Evolutionary conservation across 2,113 vertebrate genomes (phyloP), one percentile per base, ranked within the genome.

Genomic region (Solea solea): DNA sequence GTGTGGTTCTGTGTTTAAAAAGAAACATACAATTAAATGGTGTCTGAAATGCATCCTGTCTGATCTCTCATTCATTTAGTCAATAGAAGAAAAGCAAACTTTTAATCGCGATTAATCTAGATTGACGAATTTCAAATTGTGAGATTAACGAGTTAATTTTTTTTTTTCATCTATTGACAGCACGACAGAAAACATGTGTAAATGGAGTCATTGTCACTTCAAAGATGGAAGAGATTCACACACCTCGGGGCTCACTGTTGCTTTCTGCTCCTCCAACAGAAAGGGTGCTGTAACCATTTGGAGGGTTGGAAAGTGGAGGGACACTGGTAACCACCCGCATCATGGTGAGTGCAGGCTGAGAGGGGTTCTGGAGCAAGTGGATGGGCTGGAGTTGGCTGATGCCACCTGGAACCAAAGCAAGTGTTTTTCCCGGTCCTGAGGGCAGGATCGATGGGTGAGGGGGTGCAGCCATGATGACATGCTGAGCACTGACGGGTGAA

Each of bases 391-490:
- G 92, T 0, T 95, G 77, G 25, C 95, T 90, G 74, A 94, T 93
- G 88, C 80, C 95, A 0, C 96, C 93, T 0, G 97, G 95, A 92
- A 98, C 91, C 79, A 98, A 95, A 8, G 96, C 91, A 0, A 98
- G 88, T 0, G 96, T 94, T 65, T 99, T 98, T 65, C 95, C 94
- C 51, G 94, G 78, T 51, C 95, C 85, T 3, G 84, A 70, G 67
- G 87, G 51, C 74, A 88, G 70, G 21, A 89, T 82, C 8, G 95
- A 87, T 0, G 95, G 93, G 57, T 96, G 95, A 44, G 94, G 86
- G n/a, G 97, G 96, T 52, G 97, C 93, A 0, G 97, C 95, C 96
- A 98, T 95, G 87, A 98, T 98, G 77, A 98, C 96, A 0, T 95
- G 96, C 88, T 98, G 97, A 68, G 94, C 91, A 21, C 96, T 96